Percentiles rank a stretch among this genome's conserved stretches.
phyloP scores from a whole-genome alignment of 2,113 vertebrate species.

The Gallinago paraguaiae region DNA sequence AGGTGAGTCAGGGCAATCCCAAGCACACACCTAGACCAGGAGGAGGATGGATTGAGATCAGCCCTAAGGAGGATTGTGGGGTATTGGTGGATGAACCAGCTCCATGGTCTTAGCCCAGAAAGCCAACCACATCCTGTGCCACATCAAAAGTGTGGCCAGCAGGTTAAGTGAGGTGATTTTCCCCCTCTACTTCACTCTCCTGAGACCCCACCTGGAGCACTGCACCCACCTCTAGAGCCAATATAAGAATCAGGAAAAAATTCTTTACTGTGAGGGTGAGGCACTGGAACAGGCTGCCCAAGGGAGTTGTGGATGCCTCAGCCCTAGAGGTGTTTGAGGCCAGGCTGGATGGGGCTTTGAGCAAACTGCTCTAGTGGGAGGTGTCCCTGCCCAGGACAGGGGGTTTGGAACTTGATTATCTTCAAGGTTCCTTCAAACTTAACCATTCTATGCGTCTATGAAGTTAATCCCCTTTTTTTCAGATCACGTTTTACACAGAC shows the following conservation, averaged over 20 bases:
- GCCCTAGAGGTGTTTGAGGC: neutral
- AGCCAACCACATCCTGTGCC: neutral
- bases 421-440: neutral
- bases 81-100: neutral
- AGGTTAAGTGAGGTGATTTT: neutral
- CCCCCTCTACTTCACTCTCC: neutral
- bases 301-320: neutral
- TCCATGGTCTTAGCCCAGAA: neutral
- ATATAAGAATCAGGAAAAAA: neutral
- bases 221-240: neutral
- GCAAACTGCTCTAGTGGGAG: neutral
- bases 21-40: neutral
- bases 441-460: neutral
- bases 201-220: neutral
- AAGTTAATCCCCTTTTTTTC: neutral
- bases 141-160: neutral
- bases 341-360: neutral
- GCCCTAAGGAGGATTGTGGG: neutral
- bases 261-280: neutral
- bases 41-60: neutral
- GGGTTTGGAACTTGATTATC: neutral
- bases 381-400: neutral
- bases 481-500: fast-evolving
- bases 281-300: neutral
- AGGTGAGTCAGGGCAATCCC: neutral